Conservation (phyloP, 2,888 invertebrate genomes). For the Sipha maydis region DNA sequence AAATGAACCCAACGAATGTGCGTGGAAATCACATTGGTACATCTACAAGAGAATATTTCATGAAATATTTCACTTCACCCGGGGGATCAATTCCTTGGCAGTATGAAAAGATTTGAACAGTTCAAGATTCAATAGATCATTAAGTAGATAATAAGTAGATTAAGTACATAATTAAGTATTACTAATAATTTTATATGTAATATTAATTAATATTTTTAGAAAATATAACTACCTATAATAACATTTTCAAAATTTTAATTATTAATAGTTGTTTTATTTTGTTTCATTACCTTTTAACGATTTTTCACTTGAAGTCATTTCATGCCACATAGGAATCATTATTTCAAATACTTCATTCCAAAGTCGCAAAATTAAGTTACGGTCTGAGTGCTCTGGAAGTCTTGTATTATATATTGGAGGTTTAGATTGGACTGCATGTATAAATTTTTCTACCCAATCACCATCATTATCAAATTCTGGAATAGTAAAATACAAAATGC, state of each 20-base stretch:
- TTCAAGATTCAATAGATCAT: neutral
- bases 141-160: too few species aligned
- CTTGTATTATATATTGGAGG: constrained; percentile 16
- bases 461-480: neutral
- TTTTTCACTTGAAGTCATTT: neutral
- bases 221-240: neutral
- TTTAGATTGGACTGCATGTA: constrained; percentile 27
- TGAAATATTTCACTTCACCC: constrained; percentile 22
- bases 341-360: constrained; percentile 13
- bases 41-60: constrained; percentile 7
- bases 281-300: constrained; percentile 1
- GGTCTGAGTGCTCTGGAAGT: constrained; percentile 28
- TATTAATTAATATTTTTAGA: too few species aligned
- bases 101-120: constrained; percentile 20
- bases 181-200: too few species aligned
- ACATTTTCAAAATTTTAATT: neutral
- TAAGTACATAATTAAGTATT: too few species aligned
- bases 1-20: constrained; percentile 10
- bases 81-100: constrained; percentile 22
- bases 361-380: constrained; percentile 4
- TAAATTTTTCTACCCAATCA: constrained; percentile 11
- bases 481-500: neutral
- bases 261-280: neutral
- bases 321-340: constrained; percentile 4
- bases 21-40: constrained; percentile 4